Evolutionary conservation across 2,888 invertebrate genomes (phyloP).

Genomic region (Caenorhabditis sp.): DNA sequence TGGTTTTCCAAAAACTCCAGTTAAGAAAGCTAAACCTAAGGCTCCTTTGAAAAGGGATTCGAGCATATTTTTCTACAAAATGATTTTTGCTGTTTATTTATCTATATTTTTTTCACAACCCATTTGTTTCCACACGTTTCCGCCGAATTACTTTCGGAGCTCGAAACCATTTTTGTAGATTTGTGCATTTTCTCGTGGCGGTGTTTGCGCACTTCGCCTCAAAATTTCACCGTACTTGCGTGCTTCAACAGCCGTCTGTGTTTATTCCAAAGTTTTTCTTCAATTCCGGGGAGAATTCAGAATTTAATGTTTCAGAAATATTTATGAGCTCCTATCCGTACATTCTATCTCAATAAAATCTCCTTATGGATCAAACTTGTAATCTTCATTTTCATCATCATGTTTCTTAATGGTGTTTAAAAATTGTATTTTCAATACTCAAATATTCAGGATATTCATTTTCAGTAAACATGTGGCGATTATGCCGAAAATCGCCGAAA

Average conservation of each 20-base stretch:
- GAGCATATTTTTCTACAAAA: background rate
- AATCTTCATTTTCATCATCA: too few relatives aligned
- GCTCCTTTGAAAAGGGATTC: background rate
- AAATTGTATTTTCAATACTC: too few relatives aligned
- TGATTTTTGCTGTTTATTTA: background rate
- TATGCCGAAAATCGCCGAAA: conserved; percentile 65
- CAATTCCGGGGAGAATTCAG: too few relatives aligned
- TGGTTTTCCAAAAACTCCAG: background rate
- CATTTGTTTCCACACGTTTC: background rate
- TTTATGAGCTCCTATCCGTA: too few relatives aligned
- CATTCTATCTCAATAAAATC: background rate
- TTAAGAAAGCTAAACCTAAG: conserved; percentile 4
- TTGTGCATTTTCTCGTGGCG: conserved; percentile 31
- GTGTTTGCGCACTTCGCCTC: conserved; percentile 31
- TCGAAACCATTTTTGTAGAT: background rate
- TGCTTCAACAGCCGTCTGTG: conserved; percentile 5
- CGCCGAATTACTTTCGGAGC: background rate
- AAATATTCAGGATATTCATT: too few relatives aligned
- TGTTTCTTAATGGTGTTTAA: background rate
- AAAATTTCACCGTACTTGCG: conserved; percentile 26
- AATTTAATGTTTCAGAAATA: background rate
- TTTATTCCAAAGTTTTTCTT: background rate
- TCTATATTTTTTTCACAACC: background rate
- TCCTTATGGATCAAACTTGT: too few relatives aligned
- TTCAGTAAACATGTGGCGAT: conserved; percentile 64